Evolutionary conservation across 2,113 vertebrate species (phyloP), one percentile per base, ranked within the genome.

Genomic region (Arizona elegans): DNA sequence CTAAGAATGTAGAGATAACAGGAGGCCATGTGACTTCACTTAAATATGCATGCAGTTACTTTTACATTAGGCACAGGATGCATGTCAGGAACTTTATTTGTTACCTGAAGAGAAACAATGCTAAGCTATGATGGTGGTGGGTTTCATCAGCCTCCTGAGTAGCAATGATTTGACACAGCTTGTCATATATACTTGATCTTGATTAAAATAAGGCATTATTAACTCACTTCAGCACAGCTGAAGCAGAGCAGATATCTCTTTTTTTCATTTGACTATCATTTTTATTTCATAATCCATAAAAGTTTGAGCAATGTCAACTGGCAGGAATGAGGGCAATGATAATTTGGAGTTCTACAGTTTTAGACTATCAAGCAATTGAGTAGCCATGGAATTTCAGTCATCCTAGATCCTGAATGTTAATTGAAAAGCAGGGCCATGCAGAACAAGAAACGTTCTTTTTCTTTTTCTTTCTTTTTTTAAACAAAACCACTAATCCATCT

Each of bases 81-180:
- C 94, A 38, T 59, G 88, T 94, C 95, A 53, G 92, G 95, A 96
- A 97, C 92, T 91, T 96, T 96, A 94, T 92, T 97, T 95, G 95
- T 96, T 96, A 97, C 90, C 94, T 92, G 94, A 96, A 94, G 96
- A 97, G 93, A 95, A 97, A 96, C 95, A 95, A 95, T 81, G 94
- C 92, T 86, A 95, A 93, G 92, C 53, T 56, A 65, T 11, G 24
- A 81, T 43, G 33, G 94, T 91, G 54, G 90, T 93, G 95, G 94
- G 93, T 96, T 96, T 98, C 97, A 98, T 98, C 98, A 98, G 97
- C 97, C 97, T 97, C 97, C 98, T 96, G 96, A 96, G 96, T 91
- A 93, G 97, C 88, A 87, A 56, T 97, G 97, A 97, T 97, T 97
- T 97, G 95, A 95, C 96, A 96, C 96, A 95, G 97, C 96, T 97